Conservation (phyloP, 2,888 invertebrate genomes). For the Choreutis nemorana region DNA sequence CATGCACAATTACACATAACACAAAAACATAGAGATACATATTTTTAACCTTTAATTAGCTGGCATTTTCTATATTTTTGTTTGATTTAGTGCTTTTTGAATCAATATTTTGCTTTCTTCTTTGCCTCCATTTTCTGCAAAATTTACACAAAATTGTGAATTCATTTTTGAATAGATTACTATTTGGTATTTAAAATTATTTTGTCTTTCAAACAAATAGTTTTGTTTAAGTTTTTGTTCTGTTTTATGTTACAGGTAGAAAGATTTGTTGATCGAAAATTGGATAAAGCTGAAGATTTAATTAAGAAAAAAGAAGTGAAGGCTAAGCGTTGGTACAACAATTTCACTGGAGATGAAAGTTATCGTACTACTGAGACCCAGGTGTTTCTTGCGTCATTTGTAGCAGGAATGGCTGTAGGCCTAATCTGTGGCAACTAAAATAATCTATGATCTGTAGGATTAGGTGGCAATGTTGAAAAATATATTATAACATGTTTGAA, state of each 20-base stretch:
- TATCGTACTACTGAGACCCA: conserved; percentile 79
- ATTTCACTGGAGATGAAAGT: conserved; percentile 70
- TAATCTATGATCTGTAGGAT: conserved; percentile 15
- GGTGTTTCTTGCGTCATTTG: conserved; percentile 81
- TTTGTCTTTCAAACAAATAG: too few relatives aligned
- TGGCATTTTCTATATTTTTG: too few relatives aligned
- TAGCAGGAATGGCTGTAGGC: conserved; percentile 81
- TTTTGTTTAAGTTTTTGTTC: not conserved
- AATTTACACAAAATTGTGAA: too few relatives aligned
- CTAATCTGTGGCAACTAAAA: conserved; percentile 60
- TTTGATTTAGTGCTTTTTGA: too few relatives aligned
- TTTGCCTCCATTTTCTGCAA: too few relatives aligned
- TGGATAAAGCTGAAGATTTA: conserved; percentile 80
- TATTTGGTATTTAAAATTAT: too few relatives aligned
- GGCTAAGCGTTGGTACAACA: conserved; percentile 80
- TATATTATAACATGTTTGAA: not conserved
- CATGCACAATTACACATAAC: too few relatives aligned
- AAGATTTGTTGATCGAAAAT: conserved; percentile 80
- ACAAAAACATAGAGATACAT: too few relatives aligned
- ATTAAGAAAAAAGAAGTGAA: conserved; percentile 75
- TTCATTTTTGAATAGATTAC: too few relatives aligned
- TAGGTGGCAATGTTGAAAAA: not conserved
- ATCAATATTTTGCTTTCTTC: not conserved
- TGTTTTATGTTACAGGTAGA: conserved; percentile 71
- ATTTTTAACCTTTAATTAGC: too few relatives aligned